These are phyloP conservation scores for Distichodus sexfasciatus DNA, from an alignment of 2,797 vertebrate species.

Conservation along the genomic window DNA sequence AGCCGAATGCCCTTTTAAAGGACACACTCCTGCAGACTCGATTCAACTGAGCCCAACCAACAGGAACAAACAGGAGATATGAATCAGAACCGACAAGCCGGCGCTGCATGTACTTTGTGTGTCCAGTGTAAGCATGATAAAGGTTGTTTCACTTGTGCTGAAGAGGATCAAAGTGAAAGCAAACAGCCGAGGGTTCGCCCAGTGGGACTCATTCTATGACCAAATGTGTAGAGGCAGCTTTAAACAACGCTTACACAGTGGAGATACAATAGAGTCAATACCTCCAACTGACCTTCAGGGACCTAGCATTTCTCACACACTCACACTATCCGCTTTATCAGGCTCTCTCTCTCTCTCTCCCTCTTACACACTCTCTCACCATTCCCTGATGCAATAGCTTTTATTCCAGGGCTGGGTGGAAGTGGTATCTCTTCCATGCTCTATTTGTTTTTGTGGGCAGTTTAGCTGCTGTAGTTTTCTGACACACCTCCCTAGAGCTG, in stretches of 20 bases:
- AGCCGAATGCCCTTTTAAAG: too few relatives aligned
- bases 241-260: constrained; percentile 39
- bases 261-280: constrained; percentile 20
- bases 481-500: too few relatives aligned
- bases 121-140: constrained; percentile 10
- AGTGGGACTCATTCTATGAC: constrained; percentile 12
- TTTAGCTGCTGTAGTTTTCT: too few relatives aligned
- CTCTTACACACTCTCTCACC: constrained; percentile 6
- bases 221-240: constrained; percentile 33
- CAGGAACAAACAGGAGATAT: too few relatives aligned
- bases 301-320: not conserved
- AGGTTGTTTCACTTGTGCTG: constrained; percentile 6
- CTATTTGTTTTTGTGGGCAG: constrained; percentile 29
- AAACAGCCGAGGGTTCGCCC: constrained; percentile 7
- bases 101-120: not conserved
- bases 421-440: too few relatives aligned
- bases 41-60: too few relatives aligned
- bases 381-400: too few relatives aligned
- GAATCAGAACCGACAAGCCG: too few relatives aligned
- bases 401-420: too few relatives aligned
- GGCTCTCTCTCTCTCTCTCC: not conserved
- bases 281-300: constrained; percentile 1
- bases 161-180: constrained; percentile 21
- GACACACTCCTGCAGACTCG: too few relatives aligned
- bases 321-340: not conserved